A percentile compares a stretch with the other conserved stretches of the same genome.
phyloP scores from a whole-genome alignment of 2,113 vertebrate genomes.

The Peromyscus polionotus region DNA sequence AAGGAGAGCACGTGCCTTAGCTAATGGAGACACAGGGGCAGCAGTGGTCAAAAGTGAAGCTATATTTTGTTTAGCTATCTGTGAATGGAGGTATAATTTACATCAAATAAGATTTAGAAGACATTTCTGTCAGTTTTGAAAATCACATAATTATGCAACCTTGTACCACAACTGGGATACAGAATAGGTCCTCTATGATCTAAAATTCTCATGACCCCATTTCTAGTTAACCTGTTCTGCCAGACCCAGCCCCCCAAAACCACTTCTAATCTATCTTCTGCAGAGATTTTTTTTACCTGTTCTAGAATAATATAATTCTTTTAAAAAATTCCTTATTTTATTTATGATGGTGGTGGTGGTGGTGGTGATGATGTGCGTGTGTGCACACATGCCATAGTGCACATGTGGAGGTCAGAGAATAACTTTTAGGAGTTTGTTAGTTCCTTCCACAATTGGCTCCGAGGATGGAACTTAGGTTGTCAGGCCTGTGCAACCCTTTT shows the following conservation, averaged over 20 bases:
- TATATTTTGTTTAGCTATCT: neutral
- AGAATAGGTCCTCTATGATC: neutral
- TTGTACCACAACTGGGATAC: neutral
- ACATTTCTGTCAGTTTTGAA: neutral
- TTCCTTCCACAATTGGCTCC: neutral
- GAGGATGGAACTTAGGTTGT: neutral
- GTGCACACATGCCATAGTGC: neutral
- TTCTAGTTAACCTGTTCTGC: neutral
- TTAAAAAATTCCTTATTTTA: neutral
- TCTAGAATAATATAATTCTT: neutral
- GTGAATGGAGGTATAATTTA: conserved; percentile 32
- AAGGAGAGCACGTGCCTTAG: neutral
- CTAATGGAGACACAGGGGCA: neutral
- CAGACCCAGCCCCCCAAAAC: neutral
- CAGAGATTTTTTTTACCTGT: neutral
- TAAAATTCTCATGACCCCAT: neutral
- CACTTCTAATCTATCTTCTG: neutral
- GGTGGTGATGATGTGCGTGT: neutral
- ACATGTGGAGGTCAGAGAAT: neutral
- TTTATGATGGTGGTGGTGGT: neutral
- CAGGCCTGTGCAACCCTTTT: neutral
- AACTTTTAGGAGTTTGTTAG: neutral
- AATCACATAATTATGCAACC: neutral
- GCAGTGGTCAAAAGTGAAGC: neutral
- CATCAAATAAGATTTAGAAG: neutral